phyloP scores from a whole-genome alignment of 30 jellyfish, hydroid and myxozoan genomes.

The Nemopilema nomurai region DNA sequence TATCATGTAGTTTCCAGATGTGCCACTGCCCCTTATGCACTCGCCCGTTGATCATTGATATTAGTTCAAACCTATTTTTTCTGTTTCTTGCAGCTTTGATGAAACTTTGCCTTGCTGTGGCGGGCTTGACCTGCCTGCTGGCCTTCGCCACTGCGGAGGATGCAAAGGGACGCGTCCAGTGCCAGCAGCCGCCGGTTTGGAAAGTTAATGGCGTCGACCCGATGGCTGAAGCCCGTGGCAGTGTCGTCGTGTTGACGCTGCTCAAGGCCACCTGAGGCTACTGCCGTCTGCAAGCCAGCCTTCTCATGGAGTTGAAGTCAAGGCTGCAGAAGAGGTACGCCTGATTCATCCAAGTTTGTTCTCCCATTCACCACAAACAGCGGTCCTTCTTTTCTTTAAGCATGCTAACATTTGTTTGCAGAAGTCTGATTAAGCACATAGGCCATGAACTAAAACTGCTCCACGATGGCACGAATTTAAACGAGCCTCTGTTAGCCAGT shows the following conservation, averaged over 20 bases:
- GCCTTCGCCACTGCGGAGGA: slow-evolving; percentile 7
- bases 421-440: no score
- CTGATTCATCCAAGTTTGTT: not conserved
- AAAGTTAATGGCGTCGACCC: slow-evolving; percentile 35
- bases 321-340: slow-evolving; percentile 25
- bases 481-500: no score
- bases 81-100: not conserved
- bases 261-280: slow-evolving; percentile 37
- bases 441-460: no score
- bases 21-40: not conserved
- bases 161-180: not conserved
- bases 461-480: no score
- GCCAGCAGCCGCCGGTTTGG: slow-evolving; percentile 23
- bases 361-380: no score
- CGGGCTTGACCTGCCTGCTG: slow-evolving; percentile 19
- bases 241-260: slow-evolving; percentile 16
- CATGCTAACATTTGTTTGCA: no score
- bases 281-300: slow-evolving; percentile 54
- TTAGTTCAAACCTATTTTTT: no score
- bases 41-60: no score
- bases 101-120: not conserved
- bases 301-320: slow-evolving; percentile 29
- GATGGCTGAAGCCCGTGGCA: slow-evolving; percentile 27
- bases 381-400: no score
- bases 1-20: no score